A percentile compares a stretch with the other conserved stretches of the same genome.
These are phyloP conservation scores for Halichoerus grypus DNA, from an alignment of 2,113 vertebrate genomes.

Conservation along the genomic window DNA sequence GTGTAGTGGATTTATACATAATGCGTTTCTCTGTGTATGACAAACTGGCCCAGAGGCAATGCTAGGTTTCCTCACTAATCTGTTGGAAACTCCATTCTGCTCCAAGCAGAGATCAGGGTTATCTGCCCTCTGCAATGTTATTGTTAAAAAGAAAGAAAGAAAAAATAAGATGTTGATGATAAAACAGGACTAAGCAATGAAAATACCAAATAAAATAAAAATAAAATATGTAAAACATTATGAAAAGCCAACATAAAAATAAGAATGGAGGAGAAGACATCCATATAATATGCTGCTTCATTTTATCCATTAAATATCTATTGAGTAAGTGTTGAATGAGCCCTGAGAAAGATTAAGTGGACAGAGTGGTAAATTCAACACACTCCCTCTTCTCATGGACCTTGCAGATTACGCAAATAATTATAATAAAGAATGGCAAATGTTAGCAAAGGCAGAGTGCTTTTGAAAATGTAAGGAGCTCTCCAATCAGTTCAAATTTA, in stretches of 20 bases:
- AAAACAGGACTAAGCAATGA: background rate
- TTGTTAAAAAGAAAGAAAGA: background rate
- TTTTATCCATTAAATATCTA: background rate
- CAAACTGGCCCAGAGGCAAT: background rate
- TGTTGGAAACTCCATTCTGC: background rate
- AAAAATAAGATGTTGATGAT: background rate
- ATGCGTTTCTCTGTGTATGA: background rate
- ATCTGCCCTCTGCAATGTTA: background rate
- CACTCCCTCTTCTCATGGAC: background rate
- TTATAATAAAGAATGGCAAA: background rate
- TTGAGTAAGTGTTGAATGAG: background rate
- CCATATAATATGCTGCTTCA: background rate
- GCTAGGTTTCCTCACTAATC: background rate
- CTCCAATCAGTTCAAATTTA: slow-evolving; percentile 22
- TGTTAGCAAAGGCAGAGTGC: background rate
- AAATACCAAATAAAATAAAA: slow-evolving; percentile 24
- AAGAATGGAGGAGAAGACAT: background rate
- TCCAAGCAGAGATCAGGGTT: background rate
- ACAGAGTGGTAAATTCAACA: background rate
- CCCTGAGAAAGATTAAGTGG: background rate
- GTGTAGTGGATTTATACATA: background rate
- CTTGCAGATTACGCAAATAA: background rate
- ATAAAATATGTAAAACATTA: background rate
- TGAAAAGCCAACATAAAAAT: background rate
- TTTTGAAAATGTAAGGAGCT: slow-evolving; percentile 14